These are phyloP conservation scores for Strigamia maritima DNA, from an alignment of 2,888 invertebrate species.

Conservation along the genomic window DNA sequence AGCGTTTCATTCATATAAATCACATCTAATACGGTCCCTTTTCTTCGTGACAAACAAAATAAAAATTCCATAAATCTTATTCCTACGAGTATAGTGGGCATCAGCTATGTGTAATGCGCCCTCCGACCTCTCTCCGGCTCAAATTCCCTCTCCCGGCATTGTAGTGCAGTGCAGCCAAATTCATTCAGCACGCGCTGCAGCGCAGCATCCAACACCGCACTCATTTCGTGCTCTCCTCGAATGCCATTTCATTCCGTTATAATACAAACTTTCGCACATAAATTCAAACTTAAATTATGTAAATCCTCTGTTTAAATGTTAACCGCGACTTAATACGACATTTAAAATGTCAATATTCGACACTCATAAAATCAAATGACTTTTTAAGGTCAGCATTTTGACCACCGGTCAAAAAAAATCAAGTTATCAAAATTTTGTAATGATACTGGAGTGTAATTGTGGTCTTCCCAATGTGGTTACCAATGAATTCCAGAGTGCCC, in stretches of 20 bases:
- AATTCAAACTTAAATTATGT: neutral
- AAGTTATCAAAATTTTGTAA: neutral
- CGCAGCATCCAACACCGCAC: neutral
- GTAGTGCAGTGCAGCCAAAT: neutral
- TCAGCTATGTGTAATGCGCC: neutral
- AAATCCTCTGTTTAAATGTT: neutral
- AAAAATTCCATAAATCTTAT: conserved; percentile 22
- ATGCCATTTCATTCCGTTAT: neutral
- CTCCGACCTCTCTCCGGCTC: neutral
- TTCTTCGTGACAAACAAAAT: conserved; percentile 9
- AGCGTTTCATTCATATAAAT: neutral
- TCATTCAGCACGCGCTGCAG: neutral
- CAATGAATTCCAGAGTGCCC: conserved; percentile 2
- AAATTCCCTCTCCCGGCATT: conserved; percentile 7
- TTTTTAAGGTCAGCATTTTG: neutral
- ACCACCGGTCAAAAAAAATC: neutral
- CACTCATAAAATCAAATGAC: neutral
- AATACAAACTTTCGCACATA: neutral
- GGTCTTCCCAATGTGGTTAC: conserved; percentile 9
- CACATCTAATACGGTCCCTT: neutral
- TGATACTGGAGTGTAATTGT: neutral
- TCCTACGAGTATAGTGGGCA: neutral
- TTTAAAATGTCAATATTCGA: neutral
- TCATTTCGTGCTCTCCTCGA: neutral
- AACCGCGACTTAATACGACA: neutral